These are phyloP conservation scores for Amblyopsis rosae DNA, from an alignment of 2,113 vertebrate genomes.

Conservation along the genomic window DNA sequence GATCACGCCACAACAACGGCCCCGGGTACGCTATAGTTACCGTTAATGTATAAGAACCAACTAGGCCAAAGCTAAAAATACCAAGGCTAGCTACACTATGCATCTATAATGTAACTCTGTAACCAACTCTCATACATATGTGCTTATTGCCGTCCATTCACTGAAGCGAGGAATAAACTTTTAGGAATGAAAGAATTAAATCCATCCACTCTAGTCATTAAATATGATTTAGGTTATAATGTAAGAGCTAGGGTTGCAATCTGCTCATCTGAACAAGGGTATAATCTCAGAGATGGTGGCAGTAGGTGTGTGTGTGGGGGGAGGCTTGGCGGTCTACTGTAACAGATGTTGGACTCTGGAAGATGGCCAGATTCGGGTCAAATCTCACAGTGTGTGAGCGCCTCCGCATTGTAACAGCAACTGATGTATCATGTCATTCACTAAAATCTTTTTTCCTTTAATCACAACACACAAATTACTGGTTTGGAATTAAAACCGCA, in stretches of 20 bases:
- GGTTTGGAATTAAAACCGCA: too few relatives aligned
- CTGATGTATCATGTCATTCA: too few relatives aligned
- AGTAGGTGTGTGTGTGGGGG: neutral
- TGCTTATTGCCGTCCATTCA: neutral
- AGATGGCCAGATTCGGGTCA: neutral
- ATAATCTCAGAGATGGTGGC: slow-evolving; percentile 32
- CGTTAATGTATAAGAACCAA: too few relatives aligned
- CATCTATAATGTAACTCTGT: too few relatives aligned
- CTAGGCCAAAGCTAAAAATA: neutral
- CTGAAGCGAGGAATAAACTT: neutral
- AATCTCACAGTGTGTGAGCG: neutral
- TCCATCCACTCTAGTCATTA: slow-evolving; percentile 15
- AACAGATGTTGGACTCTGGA: neutral
- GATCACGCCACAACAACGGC: too few relatives aligned
- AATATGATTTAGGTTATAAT: slow-evolving; percentile 38
- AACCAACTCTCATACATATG: too few relatives aligned
- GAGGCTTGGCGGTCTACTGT: neutral
- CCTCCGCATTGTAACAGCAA: too few relatives aligned
- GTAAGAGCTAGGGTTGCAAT: slow-evolving; percentile 23
- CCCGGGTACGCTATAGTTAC: too few relatives aligned
- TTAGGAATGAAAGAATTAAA: neutral
- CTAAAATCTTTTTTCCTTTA: too few relatives aligned
- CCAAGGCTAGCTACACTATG: too few relatives aligned
- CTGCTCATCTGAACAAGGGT: slow-evolving; percentile 15
- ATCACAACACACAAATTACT: too few relatives aligned